Conservation (phyloP, 2,888 invertebrate species). For the Drosophila macrospina region DNA sequence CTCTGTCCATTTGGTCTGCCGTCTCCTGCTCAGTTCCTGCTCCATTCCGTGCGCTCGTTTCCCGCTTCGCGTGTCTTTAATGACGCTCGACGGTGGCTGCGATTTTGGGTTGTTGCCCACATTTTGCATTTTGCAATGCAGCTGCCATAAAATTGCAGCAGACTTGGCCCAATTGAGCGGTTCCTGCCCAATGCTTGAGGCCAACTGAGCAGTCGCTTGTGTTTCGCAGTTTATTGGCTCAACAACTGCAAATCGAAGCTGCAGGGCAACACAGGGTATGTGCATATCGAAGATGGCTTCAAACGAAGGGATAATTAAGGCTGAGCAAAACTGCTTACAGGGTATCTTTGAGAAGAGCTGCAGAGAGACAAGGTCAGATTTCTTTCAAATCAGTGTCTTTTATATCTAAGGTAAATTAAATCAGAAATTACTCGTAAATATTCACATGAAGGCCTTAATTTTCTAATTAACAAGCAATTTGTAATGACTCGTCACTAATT, state of each 20-base stretch:
- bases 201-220: slow-evolving; percentile 7
- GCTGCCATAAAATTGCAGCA: slow-evolving; percentile 67
- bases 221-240: slow-evolving; percentile 39
- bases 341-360: neutral
- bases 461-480: slow-evolving; percentile 62
- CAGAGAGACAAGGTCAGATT: neutral
- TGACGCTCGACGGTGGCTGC: slow-evolving; percentile 57
- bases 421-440: neutral
- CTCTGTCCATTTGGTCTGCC: slow-evolving; percentile 1
- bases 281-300: neutral
- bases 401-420: neutral
- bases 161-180: slow-evolving; percentile 27
- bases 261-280: too few relatives aligned
- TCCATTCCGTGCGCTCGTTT: slow-evolving; percentile 29
- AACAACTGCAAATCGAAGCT: slow-evolving; percentile 12
- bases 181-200: slow-evolving; percentile 3
- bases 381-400: neutral
- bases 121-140: slow-evolving; percentile 46
- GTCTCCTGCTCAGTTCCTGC: slow-evolving; percentile 5
- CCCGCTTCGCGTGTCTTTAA: slow-evolving; percentile 67
- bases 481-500: slow-evolving; percentile 57
- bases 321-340: neutral
- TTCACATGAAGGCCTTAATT: neutral
- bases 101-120: slow-evolving; percentile 57
- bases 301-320: too few relatives aligned